phyloP scores from a whole-genome alignment of 2,797 vertebrate species.

The Platyrinchus mystaceus region DNA sequence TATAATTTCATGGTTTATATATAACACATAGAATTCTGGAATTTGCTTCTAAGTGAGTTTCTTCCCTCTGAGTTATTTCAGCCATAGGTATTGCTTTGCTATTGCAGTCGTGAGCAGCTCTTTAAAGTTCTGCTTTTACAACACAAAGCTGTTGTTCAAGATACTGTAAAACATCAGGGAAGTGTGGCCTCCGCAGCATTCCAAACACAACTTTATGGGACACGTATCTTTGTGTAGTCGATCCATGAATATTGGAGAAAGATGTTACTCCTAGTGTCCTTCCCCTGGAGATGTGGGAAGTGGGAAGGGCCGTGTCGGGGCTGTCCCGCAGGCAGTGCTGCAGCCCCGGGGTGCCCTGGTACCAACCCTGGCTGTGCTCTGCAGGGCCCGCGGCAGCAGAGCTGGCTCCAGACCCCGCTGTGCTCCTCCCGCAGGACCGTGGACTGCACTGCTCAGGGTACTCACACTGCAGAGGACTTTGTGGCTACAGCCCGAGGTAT shows the following conservation, averaged over 20 bases:
- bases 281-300: no score
- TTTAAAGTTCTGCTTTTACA: not conserved
- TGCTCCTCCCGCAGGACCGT: not conserved
- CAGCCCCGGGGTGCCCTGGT: no score
- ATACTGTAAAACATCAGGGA: not conserved
- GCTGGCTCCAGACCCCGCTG: not conserved
- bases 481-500: not conserved
- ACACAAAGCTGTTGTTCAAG: not conserved
- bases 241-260: no score
- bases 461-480: not conserved
- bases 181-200: no score
- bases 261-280: no score
- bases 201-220: no score
- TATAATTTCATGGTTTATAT: not conserved
- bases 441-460: not conserved
- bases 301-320: no score
- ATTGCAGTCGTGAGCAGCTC: not conserved
- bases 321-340: not conserved
- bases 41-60: not conserved
- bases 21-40: not conserved
- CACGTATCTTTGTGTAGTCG: no score
- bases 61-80: not conserved
- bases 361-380: not conserved
- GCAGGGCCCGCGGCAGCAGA: not conserved
- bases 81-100: not conserved